Evolutionary conservation across 23 tunicate species (phyloP).

Genomic region (Oikopleura vanhoeffeni): DNA sequence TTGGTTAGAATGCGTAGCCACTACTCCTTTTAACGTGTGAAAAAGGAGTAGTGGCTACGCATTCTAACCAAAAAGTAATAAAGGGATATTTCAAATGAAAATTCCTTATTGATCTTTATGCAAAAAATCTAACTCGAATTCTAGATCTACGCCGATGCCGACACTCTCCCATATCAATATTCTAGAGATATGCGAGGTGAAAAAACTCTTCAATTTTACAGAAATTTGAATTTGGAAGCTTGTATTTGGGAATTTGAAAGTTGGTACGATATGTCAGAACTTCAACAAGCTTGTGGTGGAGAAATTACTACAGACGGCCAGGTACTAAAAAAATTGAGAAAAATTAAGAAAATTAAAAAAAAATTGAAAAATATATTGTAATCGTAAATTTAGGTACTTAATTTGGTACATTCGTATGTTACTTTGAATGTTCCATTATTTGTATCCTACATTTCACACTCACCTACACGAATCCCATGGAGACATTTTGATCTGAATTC

Average conservation of each 20-base stretch:
- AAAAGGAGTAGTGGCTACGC: too few relatives aligned
- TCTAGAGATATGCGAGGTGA: constrained; percentile 33
- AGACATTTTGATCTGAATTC: constrained; percentile 84
- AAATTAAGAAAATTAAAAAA: too few relatives aligned
- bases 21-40: too few relatives aligned
- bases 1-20: too few relatives aligned
- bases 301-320: constrained; percentile 71
- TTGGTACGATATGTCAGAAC: constrained; percentile 83
- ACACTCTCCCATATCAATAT: constrained; percentile 44
- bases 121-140: too few relatives aligned
- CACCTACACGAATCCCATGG: constrained; percentile 79
- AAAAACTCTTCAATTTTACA: constrained; percentile 60
- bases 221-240: constrained; percentile 79
- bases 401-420: constrained; percentile 71
- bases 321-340: too few relatives aligned
- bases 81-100: too few relatives aligned
- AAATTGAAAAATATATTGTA: not conserved
- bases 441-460: constrained; percentile 85
- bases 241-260: constrained; percentile 78
- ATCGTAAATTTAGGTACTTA: constrained; percentile 25
- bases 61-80: too few relatives aligned
- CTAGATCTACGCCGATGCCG: constrained; percentile 19
- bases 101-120: too few relatives aligned
- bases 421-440: constrained; percentile 72
- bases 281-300: constrained; percentile 71